A percentile compares a stretch with the other conserved stretches of the same genome.
Evolutionary conservation across 1,140 invertebrate species (phyloP).

Genomic region (Mesaphorura yosii): DNA sequence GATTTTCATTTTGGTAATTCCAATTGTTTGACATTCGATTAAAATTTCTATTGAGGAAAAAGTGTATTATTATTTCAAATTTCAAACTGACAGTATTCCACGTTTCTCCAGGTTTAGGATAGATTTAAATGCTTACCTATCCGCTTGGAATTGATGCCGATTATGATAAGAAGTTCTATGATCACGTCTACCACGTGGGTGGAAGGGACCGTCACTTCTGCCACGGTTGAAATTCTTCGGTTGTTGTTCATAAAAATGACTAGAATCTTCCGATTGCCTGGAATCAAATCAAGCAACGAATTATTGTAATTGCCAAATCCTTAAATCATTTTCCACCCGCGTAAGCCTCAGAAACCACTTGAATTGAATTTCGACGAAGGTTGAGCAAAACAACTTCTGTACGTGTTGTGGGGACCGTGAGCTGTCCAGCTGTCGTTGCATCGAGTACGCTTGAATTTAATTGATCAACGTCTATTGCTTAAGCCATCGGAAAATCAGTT

Average conservation of each 20-base stretch:
- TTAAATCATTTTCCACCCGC: background rate
- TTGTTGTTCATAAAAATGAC: conserved; percentile 32
- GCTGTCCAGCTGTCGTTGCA: background rate
- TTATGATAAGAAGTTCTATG: conserved; percentile 19
- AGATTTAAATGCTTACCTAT: conserved; percentile 2
- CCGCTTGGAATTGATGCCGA: conserved; percentile 19
- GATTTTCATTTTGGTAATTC: conserved; percentile 26
- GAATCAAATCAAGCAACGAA: background rate
- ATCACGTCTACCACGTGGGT: conserved; percentile 28
- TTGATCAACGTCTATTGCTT: too few species aligned
- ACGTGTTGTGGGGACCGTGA: too few species aligned
- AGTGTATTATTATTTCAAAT: background rate
- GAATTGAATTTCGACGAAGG: too few species aligned
- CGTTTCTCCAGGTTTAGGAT: background rate
- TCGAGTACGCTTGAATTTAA: too few species aligned
- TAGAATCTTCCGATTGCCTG: conserved; percentile 31
- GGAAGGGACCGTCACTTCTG: conserved; percentile 30
- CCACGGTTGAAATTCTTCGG: conserved; percentile 30
- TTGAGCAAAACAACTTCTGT: too few species aligned
- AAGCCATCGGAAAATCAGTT: too few species aligned
- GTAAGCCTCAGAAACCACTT: too few species aligned
- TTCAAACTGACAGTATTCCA: background rate
- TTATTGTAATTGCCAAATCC: background rate
- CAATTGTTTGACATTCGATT: conserved; percentile 11
- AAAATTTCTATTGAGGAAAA: background rate